Base-by-base conservation (phyloP, 2,888 invertebrate genomes). In the Eupeodes latifasciatus region DNA sequence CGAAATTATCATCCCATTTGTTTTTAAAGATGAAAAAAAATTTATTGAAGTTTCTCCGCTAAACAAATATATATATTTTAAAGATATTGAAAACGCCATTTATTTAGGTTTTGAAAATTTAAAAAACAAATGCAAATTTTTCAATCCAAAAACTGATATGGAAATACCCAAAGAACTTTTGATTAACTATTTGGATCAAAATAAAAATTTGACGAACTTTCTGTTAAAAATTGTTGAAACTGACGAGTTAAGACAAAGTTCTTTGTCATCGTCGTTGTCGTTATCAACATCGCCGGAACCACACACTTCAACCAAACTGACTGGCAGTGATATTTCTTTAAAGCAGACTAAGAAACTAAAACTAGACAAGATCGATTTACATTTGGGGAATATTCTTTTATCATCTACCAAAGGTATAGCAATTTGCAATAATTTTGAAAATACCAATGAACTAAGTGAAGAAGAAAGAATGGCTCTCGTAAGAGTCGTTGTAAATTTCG, bases 191-290 rank as follows among this genome's bases (percentile, higher is more conserved):
- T 90, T 93, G 91, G 92, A 91, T 47, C 93, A 93, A 89, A 91
- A 92, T 19, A 92, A 91, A 74, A 93, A 93, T 90, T 91, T 93
- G 80, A 93, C 93, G 76, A 93, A 93, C 91, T 93, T 93, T 90
- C 92, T 93, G 91, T 92, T 93, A 91, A 92, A 93, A 91, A 91
- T 93, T 89, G 91, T 74, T 36, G 72, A 51, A 12, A 11, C 10
- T 16, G 16, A 16, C 44, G 59, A 34, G 34, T 7, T 27, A 59
- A 62, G 14, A 27, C 27, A 27, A 27, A 27, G 27, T 27, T 27
- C 1, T 27, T 27, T 2, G 27, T 27, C 27, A 27, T 27, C 27
- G 3, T 27, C 27, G 27, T 27, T 3, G 27, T 27, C 27, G 27
- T 27, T 27, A 27, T 27, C 3, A 3, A 27, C 9, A 7, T 3